Evolutionary conservation across 2,888 invertebrate genomes (phyloP), one percentile per base, ranked within the genome.

Genomic region (Chrysopilus asiliformis): DNA sequence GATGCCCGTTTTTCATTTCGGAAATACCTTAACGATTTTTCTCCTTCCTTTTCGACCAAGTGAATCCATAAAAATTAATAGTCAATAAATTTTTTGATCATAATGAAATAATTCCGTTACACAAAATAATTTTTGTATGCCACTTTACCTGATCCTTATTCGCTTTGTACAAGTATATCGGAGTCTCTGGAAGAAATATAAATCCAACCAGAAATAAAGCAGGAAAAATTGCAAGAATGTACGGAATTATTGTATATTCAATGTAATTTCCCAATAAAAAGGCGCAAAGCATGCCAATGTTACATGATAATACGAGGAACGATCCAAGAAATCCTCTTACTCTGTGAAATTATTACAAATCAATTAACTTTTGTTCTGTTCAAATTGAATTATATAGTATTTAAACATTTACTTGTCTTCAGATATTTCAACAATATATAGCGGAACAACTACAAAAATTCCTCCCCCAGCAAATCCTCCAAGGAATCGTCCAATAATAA

Each of bases 281-380:
- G 4, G 52, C 50, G 13, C 52, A 5, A 0, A 61, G 39, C 1
- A 62, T 45, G 2, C 64, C 63, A 4, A 49, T 10, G 41, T 64
- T 63, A 33, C 53, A 52, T 0, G 52, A 45, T 0, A 60, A 38
- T 3, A 64, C 52, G 20, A 63, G 22, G 4, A 56, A 46, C 3
- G 62, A 58, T 4, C 62, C 60, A 41, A 63, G 38, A 22, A 47
- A 43, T 8, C 62, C 62, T 3, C 62, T 57, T 12, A 60, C 49
- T 6, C 60, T 61, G 14, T 4, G 9, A 32, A 19, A 28, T 14
- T 17, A 35, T 18, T 12, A 7, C 32, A 26, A 29, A 14, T 5
- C 13, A 29, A 38, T 27, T 13, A 20, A 29, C 18, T 27, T n/a
- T 6, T 10, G 12, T 10, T 27, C 27, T 27, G 27, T 22, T 22